These are phyloP conservation scores for Yasuhikotakia modesta DNA, from an alignment of 2,797 vertebrate genomes.

Conservation along the genomic window DNA sequence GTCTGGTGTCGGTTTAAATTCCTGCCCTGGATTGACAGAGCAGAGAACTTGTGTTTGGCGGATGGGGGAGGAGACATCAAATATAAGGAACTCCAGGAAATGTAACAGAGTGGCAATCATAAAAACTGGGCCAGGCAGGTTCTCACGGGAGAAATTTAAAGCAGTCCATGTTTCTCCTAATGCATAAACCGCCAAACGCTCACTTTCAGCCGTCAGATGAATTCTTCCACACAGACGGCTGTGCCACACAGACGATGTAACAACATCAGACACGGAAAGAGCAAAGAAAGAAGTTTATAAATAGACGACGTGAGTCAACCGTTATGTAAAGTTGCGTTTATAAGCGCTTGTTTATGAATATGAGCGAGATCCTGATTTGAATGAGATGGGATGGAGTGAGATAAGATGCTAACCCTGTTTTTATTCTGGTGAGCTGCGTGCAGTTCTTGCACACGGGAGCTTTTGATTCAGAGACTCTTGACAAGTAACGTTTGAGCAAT, in stretches of 20 bases:
- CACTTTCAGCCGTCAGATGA: slow-evolving; percentile 38
- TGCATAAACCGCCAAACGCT: slow-evolving; percentile 29
- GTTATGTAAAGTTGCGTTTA: slow-evolving; percentile 46
- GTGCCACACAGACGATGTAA: slow-evolving; percentile 20
- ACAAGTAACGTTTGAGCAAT: background rate
- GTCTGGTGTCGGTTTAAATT: background rate
- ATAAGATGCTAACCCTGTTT: background rate
- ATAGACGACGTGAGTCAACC: slow-evolving; percentile 39
- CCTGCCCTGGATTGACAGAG: background rate
- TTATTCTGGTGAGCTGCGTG: background rate
- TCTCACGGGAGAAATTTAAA: slow-evolving; percentile 45
- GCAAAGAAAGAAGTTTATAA: slow-evolving; percentile 37
- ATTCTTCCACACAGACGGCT: slow-evolving; percentile 22
- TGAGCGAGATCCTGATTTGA: slow-evolving; percentile 32
- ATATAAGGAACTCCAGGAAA: slow-evolving; percentile 43
- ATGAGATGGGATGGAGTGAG: slow-evolving; percentile 6
- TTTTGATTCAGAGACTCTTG: background rate
- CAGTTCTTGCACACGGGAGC: background rate
- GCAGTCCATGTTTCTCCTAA: slow-evolving; percentile 15
- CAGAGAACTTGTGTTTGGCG: slow-evolving; percentile 9
- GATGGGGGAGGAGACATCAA: background rate
- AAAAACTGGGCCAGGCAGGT: slow-evolving; percentile 51
- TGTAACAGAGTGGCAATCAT: slow-evolving; percentile 35
- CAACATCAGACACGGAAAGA: slow-evolving; percentile 25
- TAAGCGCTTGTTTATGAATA: slow-evolving; percentile 11